Evolutionary conservation across 2,888 invertebrate species (phyloP), one percentile per base, ranked within the genome.

Genomic region (Atethmia centrago): DNA sequence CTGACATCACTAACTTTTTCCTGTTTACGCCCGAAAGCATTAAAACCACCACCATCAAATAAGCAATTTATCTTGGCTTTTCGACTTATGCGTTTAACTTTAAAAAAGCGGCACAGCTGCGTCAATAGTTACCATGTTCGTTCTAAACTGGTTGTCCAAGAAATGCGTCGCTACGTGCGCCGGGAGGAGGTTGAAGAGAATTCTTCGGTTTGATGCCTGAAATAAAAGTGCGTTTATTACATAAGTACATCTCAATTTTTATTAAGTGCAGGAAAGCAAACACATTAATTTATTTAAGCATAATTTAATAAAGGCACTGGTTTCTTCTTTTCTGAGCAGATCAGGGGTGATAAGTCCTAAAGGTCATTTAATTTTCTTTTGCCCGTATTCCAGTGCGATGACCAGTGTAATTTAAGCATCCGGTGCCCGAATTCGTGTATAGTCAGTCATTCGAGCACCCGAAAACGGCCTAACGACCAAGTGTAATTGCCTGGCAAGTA

Each of bases 151-250:
- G 93, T 98, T 98, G 95, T 99, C 98, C 85, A 99, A 96, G 93
- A 99, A 99, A 95, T 99, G 98, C 55, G 98, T 98, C 71, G 99
- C 99, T 55, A 99, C 99, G 94, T 99, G 99, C 69, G 98, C 98
- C 42, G 99, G 99, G 73, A 99, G 96, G 83, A 99, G 96, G 95
- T 99, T 99, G 95, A 98, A 98, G 71, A 99, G 94, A 89, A 99
- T 99, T 89, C 98, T 97, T 93, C 98, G 97, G 93, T 99, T 99
- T 85, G 98, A 98, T 79, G 96, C 98, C 98, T 96, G 93, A 25
- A 85, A 85, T 51, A n/a, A n/a, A 69, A 16, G 12, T 28, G 45
- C 36, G 10, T 56, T 28, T 53, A 51, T n/a, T 51, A 51, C 12
- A n/a, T 12, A 47, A 47, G 47, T 47, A 19, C 45, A 19, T 19